Evolutionary conservation across 2,797 vertebrate species (phyloP).

Genomic region (Vireo griseus): DNA sequence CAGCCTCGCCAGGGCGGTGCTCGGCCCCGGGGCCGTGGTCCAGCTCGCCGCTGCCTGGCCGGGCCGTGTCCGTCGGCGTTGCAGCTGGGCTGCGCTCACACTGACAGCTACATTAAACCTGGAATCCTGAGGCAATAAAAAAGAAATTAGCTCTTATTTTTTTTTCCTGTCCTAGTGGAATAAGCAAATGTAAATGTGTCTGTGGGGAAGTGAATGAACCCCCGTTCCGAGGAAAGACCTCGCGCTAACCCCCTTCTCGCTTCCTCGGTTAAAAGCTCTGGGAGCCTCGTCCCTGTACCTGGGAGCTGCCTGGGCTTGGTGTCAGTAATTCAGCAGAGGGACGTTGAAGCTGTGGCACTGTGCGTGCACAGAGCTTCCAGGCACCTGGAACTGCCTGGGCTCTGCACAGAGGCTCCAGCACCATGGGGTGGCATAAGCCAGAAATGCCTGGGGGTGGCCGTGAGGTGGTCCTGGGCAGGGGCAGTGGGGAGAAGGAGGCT

Average conservation of each 20-base stretch:
- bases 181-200: conserved; percentile 78
- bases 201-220: conserved; percentile 72
- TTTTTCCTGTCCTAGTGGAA: conserved; percentile 72
- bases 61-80: conserved; percentile 70
- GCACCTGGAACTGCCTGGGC: background rate
- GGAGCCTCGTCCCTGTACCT: conserved; percentile 28
- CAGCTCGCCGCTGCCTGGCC: conserved; percentile 46
- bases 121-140: conserved; percentile 80
- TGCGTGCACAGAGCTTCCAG: background rate
- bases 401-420: background rate
- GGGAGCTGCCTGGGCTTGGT: conserved; percentile 21
- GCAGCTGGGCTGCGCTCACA: conserved; percentile 77
- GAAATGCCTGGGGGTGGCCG: background rate
- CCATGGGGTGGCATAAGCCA: background rate
- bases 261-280: conserved; percentile 50
- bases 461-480: background rate
- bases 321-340: background rate
- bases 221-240: conserved; percentile 66
- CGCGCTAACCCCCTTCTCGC: conserved; percentile 53
- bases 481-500: background rate
- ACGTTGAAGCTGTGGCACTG: conserved; percentile 19
- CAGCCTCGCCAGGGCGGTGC: fast-evolving
- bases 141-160: conserved; percentile 82
- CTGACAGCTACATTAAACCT: conserved; percentile 82
- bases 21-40: background rate